Evolutionary conservation across 2,888 invertebrate species (phyloP), one percentile per base, ranked within the genome.

Genomic region (Ormyrus labotus): DNA sequence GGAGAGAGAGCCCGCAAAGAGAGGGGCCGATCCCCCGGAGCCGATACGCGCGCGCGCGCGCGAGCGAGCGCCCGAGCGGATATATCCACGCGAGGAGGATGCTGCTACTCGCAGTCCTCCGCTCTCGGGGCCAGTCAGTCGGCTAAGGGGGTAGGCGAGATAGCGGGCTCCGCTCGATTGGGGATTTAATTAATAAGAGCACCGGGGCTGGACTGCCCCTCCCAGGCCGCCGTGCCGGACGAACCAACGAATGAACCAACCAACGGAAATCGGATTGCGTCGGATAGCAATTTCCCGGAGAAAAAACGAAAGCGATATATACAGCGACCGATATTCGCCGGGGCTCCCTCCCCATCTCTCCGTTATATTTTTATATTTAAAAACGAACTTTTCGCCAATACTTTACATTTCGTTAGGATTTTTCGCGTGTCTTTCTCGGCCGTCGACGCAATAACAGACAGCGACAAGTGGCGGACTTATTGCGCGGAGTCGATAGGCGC

Each of bases 181-280:
- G 76, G 69, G 80, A 79, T 82, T 80, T 80, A 80, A 82, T 82
- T 82, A 82, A 77, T 82, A 80, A 79, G 81, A 82, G 79, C 78
- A 53, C 67, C 67, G 70, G 50, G 68, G 68, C 68, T 19, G 65
- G 34, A 34, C 58, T 13, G 55, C 61, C 9, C 51, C 7, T 34
- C n/a, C 60, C 10, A 2, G 34, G 53, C 67, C 60, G 57, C 5
- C 48, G 57, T 45, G 68, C 51, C 51, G 68, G 48, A 53, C 67
- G 48, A 45, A 34, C 11, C 69, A 57, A 61, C 75, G 78, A 78
- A 74, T 75, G 72, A 81, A 75, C 79, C 72, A 76, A 58, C 67
- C 72, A 76, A 58, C 67, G 78, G 75, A 68, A 78, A 81, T 76
- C 78, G 48, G 72, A 79, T 76, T 72, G 78, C 63, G 72, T 65